phyloP scores from a whole-genome alignment of 2,113 vertebrate species.

The Oncorhynchus keta region DNA sequence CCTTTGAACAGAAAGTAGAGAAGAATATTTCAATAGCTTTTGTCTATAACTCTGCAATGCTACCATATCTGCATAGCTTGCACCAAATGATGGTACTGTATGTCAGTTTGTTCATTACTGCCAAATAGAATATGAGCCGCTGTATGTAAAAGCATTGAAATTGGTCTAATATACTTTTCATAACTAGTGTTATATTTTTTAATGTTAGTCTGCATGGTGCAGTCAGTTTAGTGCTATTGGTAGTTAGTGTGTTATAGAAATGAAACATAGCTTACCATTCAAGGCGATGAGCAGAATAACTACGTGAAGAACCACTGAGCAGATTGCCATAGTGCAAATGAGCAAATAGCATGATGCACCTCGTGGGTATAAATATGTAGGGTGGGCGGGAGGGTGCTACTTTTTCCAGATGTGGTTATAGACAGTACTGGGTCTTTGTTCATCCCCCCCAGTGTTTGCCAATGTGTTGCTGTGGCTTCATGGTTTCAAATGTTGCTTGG shows the following conservation, averaged over 20 bases:
- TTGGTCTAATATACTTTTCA: no score
- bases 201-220: neutral
- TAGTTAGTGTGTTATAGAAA: no score
- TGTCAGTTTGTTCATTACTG: no score
- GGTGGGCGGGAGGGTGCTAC: no score
- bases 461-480: no score
- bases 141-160: no score
- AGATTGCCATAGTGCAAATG: conserved; percentile 43
- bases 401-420: neutral
- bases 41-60: neutral
- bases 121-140: no score
- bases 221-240: neutral
- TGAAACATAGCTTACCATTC: conserved; percentile 37
- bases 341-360: neutral
- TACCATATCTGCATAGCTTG: neutral
- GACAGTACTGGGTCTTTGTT: no score
- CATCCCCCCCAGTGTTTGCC: no score
- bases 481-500: no score
- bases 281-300: conserved; percentile 40
- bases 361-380: neutral
- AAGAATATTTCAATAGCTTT: neutral
- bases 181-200: neutral
- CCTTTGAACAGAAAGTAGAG: conserved; percentile 37
- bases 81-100: neutral
- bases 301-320: neutral